These are phyloP conservation scores for Microtus richardsoni DNA, from an alignment of 2,113 vertebrate species.

Conservation along the genomic window DNA sequence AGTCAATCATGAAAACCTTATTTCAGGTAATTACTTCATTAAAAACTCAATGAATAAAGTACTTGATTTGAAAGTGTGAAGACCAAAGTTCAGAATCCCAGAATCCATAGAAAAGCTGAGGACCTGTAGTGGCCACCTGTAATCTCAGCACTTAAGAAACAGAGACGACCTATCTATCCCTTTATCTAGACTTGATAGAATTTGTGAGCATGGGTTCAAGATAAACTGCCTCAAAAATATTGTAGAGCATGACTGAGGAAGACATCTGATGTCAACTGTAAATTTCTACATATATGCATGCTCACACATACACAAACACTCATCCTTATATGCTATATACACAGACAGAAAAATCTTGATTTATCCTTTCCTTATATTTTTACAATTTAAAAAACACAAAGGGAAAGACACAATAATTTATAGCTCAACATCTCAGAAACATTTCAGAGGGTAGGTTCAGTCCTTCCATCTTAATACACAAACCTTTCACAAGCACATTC, in stretches of 20 bases:
- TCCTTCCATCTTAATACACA: neutral
- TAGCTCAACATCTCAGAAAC: neutral
- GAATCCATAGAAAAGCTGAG: neutral
- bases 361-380: rapidly evolving
- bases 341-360: neutral
- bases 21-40: neutral
- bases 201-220: neutral
- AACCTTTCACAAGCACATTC: neutral
- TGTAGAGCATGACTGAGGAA: neutral
- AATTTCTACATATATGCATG: neutral
- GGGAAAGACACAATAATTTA: neutral
- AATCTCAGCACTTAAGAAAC: neutral
- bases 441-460: rapidly evolving
- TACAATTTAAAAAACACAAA: constrained; percentile 9
- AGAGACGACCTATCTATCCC: neutral
- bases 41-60: neutral
- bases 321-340: neutral
- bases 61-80: neutral
- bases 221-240: neutral
- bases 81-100: neutral
- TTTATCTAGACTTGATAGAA: neutral
- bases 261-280: too few species aligned
- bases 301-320: neutral
- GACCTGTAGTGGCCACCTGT: neutral
- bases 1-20: neutral